Conservation (phyloP, 2,113 vertebrate genomes). For the Emydocephalus ijimae region DNA sequence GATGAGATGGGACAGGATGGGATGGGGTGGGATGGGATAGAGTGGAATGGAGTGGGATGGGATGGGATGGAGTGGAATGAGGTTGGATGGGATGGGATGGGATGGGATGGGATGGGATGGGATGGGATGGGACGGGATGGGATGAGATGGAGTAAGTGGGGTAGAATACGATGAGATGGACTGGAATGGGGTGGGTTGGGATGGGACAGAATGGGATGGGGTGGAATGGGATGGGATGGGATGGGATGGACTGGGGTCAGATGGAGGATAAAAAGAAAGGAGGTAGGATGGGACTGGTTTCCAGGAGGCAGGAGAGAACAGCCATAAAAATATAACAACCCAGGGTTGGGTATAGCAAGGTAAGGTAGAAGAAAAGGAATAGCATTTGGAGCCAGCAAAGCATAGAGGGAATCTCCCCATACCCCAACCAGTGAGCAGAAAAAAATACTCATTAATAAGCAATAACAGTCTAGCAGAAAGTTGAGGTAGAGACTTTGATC, state of each 20-base stretch:
- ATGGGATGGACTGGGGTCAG: not conserved
- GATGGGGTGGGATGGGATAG: no score
- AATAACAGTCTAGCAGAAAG: not conserved
- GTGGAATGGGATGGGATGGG: rapidly evolving
- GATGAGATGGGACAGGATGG: rapidly evolving
- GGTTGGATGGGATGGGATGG: no score
- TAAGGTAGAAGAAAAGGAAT: not conserved
- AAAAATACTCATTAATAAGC: not conserved
- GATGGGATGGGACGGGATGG: no score
- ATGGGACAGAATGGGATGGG: rapidly evolving
- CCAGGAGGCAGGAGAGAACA: not conserved
- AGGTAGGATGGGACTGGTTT: not conserved
- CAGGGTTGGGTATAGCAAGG: not conserved
- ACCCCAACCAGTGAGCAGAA: not conserved
- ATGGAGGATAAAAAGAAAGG: not conserved
- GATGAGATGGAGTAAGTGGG: no score
- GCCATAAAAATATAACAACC: not conserved
- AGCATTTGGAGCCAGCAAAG: not conserved
- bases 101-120: no score
- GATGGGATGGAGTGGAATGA: rapidly evolving
- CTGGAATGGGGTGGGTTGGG: no score
- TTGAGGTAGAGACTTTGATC: not conserved
- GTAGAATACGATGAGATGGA: no score
- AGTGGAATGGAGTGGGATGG: no score
- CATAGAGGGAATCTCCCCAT: not conserved